phyloP scores from a whole-genome alignment of 2,888 invertebrate genomes.

The Drosophila aldrichi region DNA sequence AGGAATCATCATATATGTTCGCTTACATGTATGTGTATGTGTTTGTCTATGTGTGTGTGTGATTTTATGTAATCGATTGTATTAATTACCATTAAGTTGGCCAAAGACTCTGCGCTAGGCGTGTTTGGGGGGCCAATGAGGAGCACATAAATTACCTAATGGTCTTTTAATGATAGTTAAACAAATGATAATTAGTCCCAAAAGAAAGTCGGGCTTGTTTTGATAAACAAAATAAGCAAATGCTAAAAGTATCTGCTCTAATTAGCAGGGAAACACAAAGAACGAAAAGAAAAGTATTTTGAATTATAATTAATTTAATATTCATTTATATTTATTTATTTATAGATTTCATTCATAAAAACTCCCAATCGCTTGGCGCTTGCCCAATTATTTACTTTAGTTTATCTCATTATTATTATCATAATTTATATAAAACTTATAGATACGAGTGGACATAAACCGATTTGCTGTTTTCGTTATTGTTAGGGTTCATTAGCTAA shows the following conservation, averaged over 20 bases:
- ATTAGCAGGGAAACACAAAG: neutral
- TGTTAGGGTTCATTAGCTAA: conserved; percentile 60
- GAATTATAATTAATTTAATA: neutral
- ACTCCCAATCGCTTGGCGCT: conserved; percentile 42
- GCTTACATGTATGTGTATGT: conserved; percentile 39
- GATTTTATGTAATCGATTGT: conserved; percentile 67
- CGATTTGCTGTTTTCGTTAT: conserved; percentile 72
- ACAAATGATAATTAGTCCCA: conserved; percentile 12
- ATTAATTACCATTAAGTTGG: conserved; percentile 75
- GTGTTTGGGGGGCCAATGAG: neutral
- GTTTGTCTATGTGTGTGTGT: conserved; percentile 20
- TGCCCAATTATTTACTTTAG: conserved; percentile 28
- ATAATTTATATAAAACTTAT: conserved; percentile 63
- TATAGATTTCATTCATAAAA: neutral
- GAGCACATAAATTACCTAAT: conserved; percentile 41
- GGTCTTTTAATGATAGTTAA: conserved; percentile 30
- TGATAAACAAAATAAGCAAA: conserved; percentile 6
- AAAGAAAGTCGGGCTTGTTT: neutral
- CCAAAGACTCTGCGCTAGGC: conserved; percentile 67
- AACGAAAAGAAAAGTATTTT: neutral
- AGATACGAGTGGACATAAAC: conserved; percentile 71
- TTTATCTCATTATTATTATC: conserved; percentile 19
- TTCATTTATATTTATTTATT: neutral
- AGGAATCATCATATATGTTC: conserved; percentile 76
- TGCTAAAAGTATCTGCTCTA: neutral